Percentiles rank a stretch among this genome's conserved stretches.
Conservation (phyloP, 1,140 invertebrate species). For the Stenopsyche tienmushanensis region DNA sequence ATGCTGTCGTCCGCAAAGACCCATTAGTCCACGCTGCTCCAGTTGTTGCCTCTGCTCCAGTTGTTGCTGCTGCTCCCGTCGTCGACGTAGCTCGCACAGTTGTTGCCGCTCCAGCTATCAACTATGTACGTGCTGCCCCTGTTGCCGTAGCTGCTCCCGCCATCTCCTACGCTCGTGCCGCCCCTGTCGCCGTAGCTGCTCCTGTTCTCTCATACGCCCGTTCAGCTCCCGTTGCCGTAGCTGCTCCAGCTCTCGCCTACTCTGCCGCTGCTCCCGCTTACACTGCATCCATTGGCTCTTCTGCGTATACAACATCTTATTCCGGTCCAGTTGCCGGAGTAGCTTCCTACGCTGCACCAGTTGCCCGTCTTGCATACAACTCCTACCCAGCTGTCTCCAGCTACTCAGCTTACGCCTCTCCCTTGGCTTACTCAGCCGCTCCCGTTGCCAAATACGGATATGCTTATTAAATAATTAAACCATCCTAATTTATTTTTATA, state of each 20-base stretch:
- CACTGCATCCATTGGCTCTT: conserved; percentile 23
- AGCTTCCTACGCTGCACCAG: conserved; percentile 33
- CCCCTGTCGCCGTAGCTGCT: conserved; percentile 31
- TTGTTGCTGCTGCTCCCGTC: conserved; percentile 38
- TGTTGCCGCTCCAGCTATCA: conserved; percentile 53
- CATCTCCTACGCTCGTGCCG: conserved; percentile 27
- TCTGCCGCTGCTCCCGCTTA: conserved; percentile 29
- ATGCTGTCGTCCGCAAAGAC: conserved; percentile 40
- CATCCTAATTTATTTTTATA: too few relatives aligned
- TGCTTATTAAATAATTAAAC: too few relatives aligned
- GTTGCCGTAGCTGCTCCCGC: neutral
- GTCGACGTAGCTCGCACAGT: conserved; percentile 58
- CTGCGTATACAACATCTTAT: conserved; percentile 28
- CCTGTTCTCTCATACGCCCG: conserved; percentile 16
- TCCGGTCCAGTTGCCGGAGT: conserved; percentile 41
- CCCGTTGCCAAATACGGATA: too few relatives aligned
- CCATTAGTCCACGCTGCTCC: conserved; percentile 30
- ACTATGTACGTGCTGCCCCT: neutral
- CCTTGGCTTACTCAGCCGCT: conserved; percentile 43
- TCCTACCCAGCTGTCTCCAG: conserved; percentile 40
- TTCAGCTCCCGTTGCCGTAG: conserved; percentile 34
- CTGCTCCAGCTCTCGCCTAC: conserved; percentile 37
- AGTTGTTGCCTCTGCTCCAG: conserved; percentile 44
- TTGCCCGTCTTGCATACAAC: conserved; percentile 44
- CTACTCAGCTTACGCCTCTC: conserved; percentile 44